Evolutionary conservation across 2,113 vertebrate genomes (phyloP).

Genomic region (Centropristis striata): DNA sequence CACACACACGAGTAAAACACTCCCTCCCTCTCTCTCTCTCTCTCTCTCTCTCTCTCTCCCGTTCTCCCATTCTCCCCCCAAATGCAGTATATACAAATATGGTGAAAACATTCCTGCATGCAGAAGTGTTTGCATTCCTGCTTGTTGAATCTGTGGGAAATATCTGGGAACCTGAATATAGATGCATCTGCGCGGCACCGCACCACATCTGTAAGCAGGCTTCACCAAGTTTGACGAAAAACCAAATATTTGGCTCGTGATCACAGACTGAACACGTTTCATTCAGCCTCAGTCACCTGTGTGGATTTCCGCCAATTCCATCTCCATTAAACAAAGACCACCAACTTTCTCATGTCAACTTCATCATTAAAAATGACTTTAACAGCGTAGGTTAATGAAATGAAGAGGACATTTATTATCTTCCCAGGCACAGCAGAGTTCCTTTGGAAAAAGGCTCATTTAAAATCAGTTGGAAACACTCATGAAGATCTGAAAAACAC

Average conservation of each 20-base stretch:
- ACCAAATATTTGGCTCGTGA: conserved; percentile 6
- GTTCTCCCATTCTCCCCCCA: background rate
- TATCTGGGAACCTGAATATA: conserved; percentile 22
- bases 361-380: background rate
- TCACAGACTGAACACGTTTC: background rate
- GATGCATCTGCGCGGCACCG: conserved; percentile 14
- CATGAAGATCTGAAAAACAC: background rate
- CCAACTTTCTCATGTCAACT: background rate
- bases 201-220: conserved; percentile 26
- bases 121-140: conserved; percentile 46
- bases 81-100: conserved; percentile 51
- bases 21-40: no score
- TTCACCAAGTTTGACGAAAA: background rate
- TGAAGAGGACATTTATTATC: background rate
- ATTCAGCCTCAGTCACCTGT: background rate
- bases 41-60: no score
- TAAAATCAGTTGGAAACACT: background rate
- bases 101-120: conserved; percentile 39
- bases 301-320: background rate
- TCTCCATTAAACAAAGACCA: background rate
- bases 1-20: background rate
- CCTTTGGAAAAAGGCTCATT: background rate
- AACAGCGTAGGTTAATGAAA: background rate
- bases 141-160: conserved; percentile 44
- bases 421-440: background rate